phyloP scores from a whole-genome alignment of 2,888 invertebrate species.

The Dioctria rufipes region DNA sequence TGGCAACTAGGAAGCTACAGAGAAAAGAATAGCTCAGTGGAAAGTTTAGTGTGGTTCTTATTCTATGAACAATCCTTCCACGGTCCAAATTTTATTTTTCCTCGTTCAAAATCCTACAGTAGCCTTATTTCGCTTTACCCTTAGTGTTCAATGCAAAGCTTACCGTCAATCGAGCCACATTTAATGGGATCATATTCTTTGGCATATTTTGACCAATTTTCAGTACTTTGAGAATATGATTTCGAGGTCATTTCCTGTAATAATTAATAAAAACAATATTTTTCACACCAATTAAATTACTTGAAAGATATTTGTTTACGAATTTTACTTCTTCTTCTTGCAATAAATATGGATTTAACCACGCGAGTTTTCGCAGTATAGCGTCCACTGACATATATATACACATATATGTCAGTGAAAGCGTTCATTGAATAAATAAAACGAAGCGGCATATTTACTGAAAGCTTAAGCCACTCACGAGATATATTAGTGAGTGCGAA shows the following conservation, averaged over 20 bases:
- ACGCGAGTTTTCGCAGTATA: not conserved
- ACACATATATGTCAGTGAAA: too few species aligned
- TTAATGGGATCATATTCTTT: conserved; percentile 84
- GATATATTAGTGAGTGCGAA: too few species aligned
- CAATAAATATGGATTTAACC: not conserved
- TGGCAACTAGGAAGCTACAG: too few species aligned
- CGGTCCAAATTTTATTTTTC: too few species aligned
- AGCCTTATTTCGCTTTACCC: not conserved
- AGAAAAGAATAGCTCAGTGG: too few species aligned
- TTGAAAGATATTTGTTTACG: not conserved
- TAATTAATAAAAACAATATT: not conserved
- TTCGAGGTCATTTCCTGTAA: not conserved
- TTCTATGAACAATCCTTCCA: too few species aligned
- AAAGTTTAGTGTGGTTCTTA: too few species aligned
- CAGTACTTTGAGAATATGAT: not conserved
- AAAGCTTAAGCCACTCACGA: too few species aligned
- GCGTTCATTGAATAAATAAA: too few species aligned
- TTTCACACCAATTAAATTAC: not conserved
- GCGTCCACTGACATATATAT: too few species aligned
- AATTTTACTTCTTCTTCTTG: conserved; percentile 7
- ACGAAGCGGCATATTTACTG: too few species aligned
- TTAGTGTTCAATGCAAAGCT: conserved; percentile 51
- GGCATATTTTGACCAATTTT: conserved; percentile 74
- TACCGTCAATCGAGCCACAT: conserved; percentile 89
- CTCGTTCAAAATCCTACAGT: not conserved